phyloP scores from a whole-genome alignment of 2,797 vertebrate species.

The Balearica regulorum region DNA sequence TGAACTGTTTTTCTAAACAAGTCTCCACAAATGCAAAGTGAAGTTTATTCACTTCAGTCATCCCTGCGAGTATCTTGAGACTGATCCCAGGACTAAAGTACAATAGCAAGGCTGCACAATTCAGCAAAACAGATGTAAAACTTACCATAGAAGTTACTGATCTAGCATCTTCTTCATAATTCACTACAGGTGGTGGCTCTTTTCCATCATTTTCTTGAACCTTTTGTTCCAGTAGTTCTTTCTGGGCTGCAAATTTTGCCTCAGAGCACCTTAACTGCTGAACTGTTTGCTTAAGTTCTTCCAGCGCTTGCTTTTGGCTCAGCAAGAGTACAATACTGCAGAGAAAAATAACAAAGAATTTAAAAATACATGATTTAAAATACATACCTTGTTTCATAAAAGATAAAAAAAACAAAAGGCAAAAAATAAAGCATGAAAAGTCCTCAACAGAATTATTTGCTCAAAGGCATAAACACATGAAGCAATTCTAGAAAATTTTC shows the following conservation, averaged over 20 bases:
- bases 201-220: slow-evolving; percentile 87
- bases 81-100: background rate
- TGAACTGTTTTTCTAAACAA: background rate
- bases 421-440: background rate
- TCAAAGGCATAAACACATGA: background rate
- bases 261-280: slow-evolving; percentile 89
- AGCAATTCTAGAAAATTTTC: background rate
- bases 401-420: background rate
- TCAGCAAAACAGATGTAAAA: background rate
- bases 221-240: slow-evolving; percentile 88
- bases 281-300: slow-evolving; percentile 90
- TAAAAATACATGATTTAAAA: background rate
- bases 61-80: background rate
- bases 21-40: background rate
- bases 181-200: slow-evolving; percentile 85
- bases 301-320: slow-evolving; percentile 90
- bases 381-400: background rate
- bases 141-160: slow-evolving; percentile 92
- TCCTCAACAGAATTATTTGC: background rate
- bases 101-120: background rate
- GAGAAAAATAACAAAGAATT: slow-evolving; percentile 32
- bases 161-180: slow-evolving; percentile 93
- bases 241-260: slow-evolving; percentile 87
- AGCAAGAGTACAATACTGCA: slow-evolving; percentile 88
- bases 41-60: background rate